phyloP scores from a whole-genome alignment of 2,113 vertebrate genomes.

The Circaetus cinerascens region DNA sequence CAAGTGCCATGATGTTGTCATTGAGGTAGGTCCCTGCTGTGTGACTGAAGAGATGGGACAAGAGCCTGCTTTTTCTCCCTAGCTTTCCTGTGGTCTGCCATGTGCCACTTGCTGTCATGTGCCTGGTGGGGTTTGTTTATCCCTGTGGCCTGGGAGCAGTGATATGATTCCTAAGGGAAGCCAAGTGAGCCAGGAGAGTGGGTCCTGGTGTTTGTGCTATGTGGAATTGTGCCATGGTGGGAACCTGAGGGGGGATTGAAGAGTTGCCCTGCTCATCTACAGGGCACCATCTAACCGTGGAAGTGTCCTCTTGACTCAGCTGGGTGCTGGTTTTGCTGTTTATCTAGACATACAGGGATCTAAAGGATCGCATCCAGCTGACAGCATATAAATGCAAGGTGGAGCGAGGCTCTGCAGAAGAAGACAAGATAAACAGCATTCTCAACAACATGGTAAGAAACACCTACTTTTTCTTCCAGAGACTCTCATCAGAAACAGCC shows the following conservation, averaged over 20 bases:
- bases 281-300: not conserved
- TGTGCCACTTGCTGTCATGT: not conserved
- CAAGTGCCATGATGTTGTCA: constrained; percentile 93
- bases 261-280: not conserved
- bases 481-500: not conserved
- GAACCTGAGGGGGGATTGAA: not conserved
- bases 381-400: constrained; percentile 84
- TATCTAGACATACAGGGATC: constrained; percentile 85
- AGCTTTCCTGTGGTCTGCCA: not conserved
- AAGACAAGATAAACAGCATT: constrained; percentile 85
- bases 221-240: not conserved
- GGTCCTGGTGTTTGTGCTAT: not conserved
- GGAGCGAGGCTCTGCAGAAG: constrained; percentile 81
- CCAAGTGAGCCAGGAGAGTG: not conserved
- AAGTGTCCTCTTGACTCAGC: not conserved
- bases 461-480: not conserved
- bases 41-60: not conserved
- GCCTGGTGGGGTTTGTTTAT: not conserved
- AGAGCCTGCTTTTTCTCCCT: not conserved
- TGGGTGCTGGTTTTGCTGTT: constrained; percentile 27
- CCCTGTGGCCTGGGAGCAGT: not conserved
- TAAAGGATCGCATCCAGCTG: constrained; percentile 91
- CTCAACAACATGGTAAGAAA: constrained; percentile 84
- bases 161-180: not conserved
- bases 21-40: constrained; percentile 80